phyloP scores from a whole-genome alignment of 2,888 invertebrate genomes.

The Melinopterus prodromus region DNA sequence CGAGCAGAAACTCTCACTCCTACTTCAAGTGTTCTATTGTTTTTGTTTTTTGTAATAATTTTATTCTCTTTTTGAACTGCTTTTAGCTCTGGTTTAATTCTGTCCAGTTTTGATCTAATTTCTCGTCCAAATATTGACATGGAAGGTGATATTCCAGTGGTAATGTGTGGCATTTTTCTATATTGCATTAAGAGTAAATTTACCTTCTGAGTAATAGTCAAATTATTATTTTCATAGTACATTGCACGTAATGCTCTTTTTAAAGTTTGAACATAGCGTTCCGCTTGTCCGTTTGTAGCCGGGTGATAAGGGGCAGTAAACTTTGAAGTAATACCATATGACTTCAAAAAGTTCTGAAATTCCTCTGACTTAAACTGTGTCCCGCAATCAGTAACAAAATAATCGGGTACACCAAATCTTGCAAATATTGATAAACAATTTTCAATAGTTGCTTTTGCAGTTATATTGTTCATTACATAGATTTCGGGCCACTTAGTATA shows the following conservation, averaged over 20 bases:
- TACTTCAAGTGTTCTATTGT: neutral
- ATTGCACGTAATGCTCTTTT: no score
- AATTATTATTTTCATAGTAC: no score
- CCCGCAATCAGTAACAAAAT: constrained; percentile 43
- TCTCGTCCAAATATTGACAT: constrained; percentile 34
- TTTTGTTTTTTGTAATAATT: neutral
- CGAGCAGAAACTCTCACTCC: neutral
- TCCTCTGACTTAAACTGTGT: constrained; percentile 41
- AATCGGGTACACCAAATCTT: constrained; percentile 40
- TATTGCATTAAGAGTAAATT: no score
- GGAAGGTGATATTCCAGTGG: constrained; percentile 33
- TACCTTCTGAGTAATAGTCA: no score
- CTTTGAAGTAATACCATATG: constrained; percentile 6
- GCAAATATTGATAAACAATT: constrained; percentile 33
- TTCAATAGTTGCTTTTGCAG: constrained; percentile 23
- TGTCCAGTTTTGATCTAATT: constrained; percentile 12
- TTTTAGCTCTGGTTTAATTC: neutral
- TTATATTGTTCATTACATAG: constrained; percentile 40
- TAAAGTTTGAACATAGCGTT: constrained; percentile 42
- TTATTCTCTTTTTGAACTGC: neutral
- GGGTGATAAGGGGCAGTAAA: constrained; percentile 42
- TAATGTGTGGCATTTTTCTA: constrained; percentile 34
- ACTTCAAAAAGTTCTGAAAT: constrained; percentile 41
- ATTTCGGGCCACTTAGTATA: constrained; percentile 38
- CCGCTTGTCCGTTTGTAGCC: constrained; percentile 43